These are phyloP conservation scores for Chrysina gloriosa DNA, from an alignment of 2,888 invertebrate genomes.

Conservation along the genomic window DNA sequence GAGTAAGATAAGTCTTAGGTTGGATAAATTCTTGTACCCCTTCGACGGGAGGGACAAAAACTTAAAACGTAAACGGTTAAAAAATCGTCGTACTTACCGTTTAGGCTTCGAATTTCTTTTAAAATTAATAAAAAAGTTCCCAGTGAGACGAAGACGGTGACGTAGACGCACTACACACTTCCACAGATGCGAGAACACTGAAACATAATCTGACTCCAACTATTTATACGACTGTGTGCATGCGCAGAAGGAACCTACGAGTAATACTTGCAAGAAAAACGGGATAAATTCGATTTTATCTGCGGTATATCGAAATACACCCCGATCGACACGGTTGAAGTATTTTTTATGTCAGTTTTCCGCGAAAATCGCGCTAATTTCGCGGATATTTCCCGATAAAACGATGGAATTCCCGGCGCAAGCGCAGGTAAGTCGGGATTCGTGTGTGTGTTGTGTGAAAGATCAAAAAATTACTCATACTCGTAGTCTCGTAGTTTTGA, in stretches of 20 bases:
- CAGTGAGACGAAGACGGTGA: constrained; percentile 15
- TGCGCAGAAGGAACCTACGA: constrained; percentile 42
- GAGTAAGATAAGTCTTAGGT: neutral
- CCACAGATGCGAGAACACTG: constrained; percentile 44
- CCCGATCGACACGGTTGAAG: neutral
- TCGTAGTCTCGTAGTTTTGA: constrained; percentile 12
- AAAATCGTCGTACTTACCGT: constrained; percentile 17
- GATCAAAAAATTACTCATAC: constrained; percentile 20
- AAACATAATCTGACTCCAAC: constrained; percentile 50
- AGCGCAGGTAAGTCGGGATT: constrained; percentile 9
- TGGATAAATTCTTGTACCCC: too few species aligned
- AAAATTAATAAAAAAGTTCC: constrained; percentile 14
- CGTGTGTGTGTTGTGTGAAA: neutral
- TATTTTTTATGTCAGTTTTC: neutral
- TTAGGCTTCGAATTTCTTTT: constrained; percentile 26
- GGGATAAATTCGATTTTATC: neutral
- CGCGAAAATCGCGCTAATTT: neutral
- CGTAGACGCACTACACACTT: constrained; percentile 21
- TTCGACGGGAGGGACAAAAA: neutral
- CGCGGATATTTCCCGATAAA: constrained; percentile 1
- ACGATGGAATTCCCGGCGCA: neutral
- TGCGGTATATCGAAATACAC: neutral
- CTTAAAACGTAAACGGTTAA: neutral
- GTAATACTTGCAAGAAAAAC: constrained; percentile 4
- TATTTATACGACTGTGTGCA: constrained; percentile 47